A percentile compares a stretch with the other conserved stretches of the same genome.
Evolutionary conservation across 2,797 vertebrate species (phyloP).

Genomic region (Microchirus variegatus): DNA sequence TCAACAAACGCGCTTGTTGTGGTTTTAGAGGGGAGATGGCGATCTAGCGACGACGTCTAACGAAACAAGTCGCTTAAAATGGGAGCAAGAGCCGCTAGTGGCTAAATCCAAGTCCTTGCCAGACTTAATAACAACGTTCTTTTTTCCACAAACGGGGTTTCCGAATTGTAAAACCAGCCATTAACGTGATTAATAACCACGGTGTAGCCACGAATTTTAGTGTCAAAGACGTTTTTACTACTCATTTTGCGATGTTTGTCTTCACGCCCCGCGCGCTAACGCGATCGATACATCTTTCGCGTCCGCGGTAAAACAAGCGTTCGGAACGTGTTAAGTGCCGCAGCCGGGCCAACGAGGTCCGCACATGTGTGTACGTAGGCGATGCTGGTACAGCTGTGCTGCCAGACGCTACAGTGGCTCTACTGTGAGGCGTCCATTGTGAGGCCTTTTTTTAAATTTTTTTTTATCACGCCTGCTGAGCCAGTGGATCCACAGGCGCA

Average conservation of each 20-base stretch:
- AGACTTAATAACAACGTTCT: too few relatives aligned
- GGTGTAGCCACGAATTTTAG: too few relatives aligned
- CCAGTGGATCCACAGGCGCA: slow-evolving; percentile 48
- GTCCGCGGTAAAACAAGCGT: slow-evolving; percentile 41
- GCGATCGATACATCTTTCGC: slow-evolving; percentile 32
- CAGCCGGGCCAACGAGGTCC: slow-evolving; percentile 31
- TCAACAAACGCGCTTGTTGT: too few relatives aligned
- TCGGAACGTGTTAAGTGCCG: slow-evolving; percentile 18
- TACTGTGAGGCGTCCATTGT: slow-evolving; percentile 56
- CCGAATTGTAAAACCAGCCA: too few relatives aligned
- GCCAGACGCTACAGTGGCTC: slow-evolving; percentile 51
- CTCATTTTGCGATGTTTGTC: slow-evolving; percentile 23
- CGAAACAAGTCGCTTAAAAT: too few relatives aligned
- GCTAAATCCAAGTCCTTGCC: too few relatives aligned
- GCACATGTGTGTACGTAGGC: slow-evolving; percentile 6
- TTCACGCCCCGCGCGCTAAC: slow-evolving; percentile 41
- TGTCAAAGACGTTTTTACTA: too few relatives aligned
- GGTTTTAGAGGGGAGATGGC: too few relatives aligned
- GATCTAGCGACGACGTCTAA: too few relatives aligned
- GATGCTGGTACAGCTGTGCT: slow-evolving; percentile 54
- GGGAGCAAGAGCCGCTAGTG: too few relatives aligned
- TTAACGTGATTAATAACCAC: too few relatives aligned
- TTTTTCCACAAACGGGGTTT: too few relatives aligned
- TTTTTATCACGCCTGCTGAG: slow-evolving; percentile 40
- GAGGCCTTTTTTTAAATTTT: slow-evolving; percentile 25